phyloP scores from a whole-genome alignment of 2,113 vertebrate species.

The Mustela lutreola region DNA sequence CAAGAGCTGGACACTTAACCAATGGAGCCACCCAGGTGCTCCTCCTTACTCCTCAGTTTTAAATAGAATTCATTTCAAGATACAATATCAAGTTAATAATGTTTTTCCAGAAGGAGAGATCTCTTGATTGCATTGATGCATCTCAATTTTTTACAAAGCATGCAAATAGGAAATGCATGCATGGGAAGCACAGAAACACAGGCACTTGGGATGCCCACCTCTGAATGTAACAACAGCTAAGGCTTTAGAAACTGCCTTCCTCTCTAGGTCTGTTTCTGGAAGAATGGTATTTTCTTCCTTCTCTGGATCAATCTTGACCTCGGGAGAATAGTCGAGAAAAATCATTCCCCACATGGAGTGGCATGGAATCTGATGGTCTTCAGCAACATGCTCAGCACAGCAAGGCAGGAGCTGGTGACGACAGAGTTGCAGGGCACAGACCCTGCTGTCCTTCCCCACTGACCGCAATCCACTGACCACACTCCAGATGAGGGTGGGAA shows the following conservation, averaged over 20 bases:
- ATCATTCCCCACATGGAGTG: background rate
- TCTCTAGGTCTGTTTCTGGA: background rate
- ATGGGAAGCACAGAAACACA: background rate
- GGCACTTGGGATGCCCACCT: rapidly evolving
- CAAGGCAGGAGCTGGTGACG: background rate
- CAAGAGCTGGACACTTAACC: background rate
- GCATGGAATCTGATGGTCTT: background rate
- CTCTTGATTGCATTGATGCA: background rate
- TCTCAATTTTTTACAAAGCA: background rate
- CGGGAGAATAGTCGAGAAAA: background rate
- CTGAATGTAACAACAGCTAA: background rate
- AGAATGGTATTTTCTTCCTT: background rate
- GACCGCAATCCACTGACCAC: background rate
- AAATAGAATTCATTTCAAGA: background rate
- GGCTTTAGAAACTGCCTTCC: background rate
- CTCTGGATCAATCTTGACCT: background rate
- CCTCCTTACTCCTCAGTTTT: background rate
- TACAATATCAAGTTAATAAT: background rate
- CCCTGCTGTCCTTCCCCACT: rapidly evolving
- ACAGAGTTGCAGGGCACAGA: background rate
- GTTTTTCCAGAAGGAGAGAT: background rate
- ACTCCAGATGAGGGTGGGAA: background rate
- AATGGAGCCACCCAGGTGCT: background rate
- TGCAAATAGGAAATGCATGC: background rate
- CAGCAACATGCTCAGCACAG: background rate